Base-by-base conservation (phyloP, 2,113 vertebrate genomes). In the Psittacula cyanocephala region DNA sequence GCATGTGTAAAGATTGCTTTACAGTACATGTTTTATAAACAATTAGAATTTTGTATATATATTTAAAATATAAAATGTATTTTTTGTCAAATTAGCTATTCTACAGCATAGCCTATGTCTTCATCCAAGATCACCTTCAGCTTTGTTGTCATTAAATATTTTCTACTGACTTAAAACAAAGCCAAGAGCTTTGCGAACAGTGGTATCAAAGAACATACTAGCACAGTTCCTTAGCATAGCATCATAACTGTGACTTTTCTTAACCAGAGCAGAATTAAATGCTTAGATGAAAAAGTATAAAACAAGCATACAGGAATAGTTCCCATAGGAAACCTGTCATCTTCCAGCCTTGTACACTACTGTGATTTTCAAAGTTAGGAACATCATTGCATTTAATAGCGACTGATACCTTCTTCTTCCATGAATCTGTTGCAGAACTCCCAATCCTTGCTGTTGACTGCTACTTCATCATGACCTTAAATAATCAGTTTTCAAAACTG, bases 191-290 rank as follows among this genome's bases (percentile, higher is more conserved):
- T 25, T 65, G 20, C 33, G 13, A 50, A 8, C 6, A 35, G 35
- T 11, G 4, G 1, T 16, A 27, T 1, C 55, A 28, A 55, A 47
- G 57, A 39, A 18, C 1, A 0, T 2, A 7, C 33, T 10, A 37
- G 41, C 16, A 22, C 20, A 7, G 39, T 11, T 49, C 27, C 33
- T 57, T 44, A 11, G 22, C 47, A 20, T 2, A 57, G 29, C n/a
- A 62, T n/a, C 59, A 29, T 17, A 24, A 11, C 7, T 41, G 11
- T 10, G 77, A 39, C 35, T 57, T 43, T 13, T n/a, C 24, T 7
- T 17, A 44, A 23, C 9, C 10, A 5, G 2, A 49, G 13, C 5
- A 60, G 44, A 72, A 43, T 10, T 8, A n/a, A 39, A 29, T 14
- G 18, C 20, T 70, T 19, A 65, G 18, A 29, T 47, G 44, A 78